These are phyloP conservation scores for Zeuzera pyrina DNA, from an alignment of 2,888 invertebrate genomes.

Conservation along the genomic window DNA sequence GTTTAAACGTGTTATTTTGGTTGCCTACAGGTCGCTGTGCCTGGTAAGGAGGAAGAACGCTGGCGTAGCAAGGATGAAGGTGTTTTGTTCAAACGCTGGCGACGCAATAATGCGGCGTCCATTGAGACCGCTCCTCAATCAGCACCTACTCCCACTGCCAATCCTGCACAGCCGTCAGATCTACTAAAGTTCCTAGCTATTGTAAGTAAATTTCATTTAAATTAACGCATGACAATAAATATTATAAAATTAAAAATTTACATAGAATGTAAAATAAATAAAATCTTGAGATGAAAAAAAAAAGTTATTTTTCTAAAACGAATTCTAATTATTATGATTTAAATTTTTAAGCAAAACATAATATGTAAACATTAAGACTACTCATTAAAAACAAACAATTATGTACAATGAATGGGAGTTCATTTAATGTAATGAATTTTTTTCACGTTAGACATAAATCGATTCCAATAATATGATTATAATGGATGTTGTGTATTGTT, in stretches of 20 bases:
- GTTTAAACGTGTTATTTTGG: slow-evolving; percentile 51
- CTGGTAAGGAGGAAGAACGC: slow-evolving; percentile 64
- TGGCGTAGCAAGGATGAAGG: slow-evolving; percentile 63
- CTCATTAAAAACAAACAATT: too few species aligned
- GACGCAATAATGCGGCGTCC: slow-evolving; percentile 37
- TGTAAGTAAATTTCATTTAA: slow-evolving; percentile 73
- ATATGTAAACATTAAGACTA: too few species aligned
- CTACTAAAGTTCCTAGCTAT: slow-evolving; percentile 83
- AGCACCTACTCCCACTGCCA: slow-evolving; percentile 30
- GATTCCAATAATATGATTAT: not conserved
- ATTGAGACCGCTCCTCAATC: slow-evolving; percentile 33
- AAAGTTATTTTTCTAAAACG: too few species aligned
- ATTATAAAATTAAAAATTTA: too few species aligned
- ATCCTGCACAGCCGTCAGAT: slow-evolving; percentile 54
- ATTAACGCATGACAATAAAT: too few species aligned
- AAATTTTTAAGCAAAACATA: too few species aligned
- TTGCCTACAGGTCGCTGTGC: slow-evolving; percentile 67
- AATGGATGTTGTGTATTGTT: slow-evolving; percentile 33
- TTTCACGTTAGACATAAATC: not conserved
- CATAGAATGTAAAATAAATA: too few species aligned
- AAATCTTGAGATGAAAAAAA: too few species aligned
- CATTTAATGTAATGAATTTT: too few species aligned
- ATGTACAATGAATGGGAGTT: too few species aligned
- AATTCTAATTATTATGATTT: too few species aligned
- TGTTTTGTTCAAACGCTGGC: slow-evolving; percentile 62